Conservation (phyloP, 1,140 invertebrate species). For the Drosophila persimilis region DNA sequence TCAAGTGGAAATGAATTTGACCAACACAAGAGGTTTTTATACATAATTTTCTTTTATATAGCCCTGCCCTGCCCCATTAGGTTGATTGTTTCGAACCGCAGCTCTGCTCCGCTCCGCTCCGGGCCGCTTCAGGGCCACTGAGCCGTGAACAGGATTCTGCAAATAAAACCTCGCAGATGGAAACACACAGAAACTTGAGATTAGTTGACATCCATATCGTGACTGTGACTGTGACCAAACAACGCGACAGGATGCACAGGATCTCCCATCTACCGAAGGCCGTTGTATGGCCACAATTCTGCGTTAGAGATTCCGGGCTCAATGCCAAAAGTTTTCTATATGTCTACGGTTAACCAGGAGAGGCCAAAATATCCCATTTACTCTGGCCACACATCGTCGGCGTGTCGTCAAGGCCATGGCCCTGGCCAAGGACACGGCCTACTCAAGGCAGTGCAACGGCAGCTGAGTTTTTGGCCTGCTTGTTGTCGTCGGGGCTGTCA, state of each 20-base stretch:
- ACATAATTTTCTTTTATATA: conserved; percentile 14
- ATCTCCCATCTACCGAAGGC: conserved; percentile 45
- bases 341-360: conserved; percentile 71
- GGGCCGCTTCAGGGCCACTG: conserved; percentile 43
- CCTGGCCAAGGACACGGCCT: conserved; percentile 4
- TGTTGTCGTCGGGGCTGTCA: conserved; percentile 56
- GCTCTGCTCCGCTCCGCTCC: too few relatives aligned
- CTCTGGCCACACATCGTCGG: conserved; percentile 63
- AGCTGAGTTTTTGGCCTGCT: conserved; percentile 58
- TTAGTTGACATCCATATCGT: conserved; percentile 22
- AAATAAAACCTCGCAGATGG: conserved; percentile 14
- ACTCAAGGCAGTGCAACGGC: conserved; percentile 29
- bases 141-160: conserved; percentile 56
- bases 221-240: conserved; percentile 58
- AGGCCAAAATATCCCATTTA: conserved; percentile 79
- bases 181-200: conserved; percentile 41
- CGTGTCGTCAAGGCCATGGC: conserved; percentile 50
- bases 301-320: conserved; percentile 44
- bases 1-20: conserved; percentile 80
- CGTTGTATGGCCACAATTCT: conserved; percentile 64
- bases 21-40: conserved; percentile 71
- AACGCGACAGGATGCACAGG: conserved; percentile 44
- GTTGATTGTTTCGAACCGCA: conserved; percentile 52
- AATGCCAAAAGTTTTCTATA: conserved; percentile 38
- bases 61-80: conserved; percentile 60